Conservation (phyloP, 2,888 invertebrate genomes). For the Capitulum mitella region DNA sequence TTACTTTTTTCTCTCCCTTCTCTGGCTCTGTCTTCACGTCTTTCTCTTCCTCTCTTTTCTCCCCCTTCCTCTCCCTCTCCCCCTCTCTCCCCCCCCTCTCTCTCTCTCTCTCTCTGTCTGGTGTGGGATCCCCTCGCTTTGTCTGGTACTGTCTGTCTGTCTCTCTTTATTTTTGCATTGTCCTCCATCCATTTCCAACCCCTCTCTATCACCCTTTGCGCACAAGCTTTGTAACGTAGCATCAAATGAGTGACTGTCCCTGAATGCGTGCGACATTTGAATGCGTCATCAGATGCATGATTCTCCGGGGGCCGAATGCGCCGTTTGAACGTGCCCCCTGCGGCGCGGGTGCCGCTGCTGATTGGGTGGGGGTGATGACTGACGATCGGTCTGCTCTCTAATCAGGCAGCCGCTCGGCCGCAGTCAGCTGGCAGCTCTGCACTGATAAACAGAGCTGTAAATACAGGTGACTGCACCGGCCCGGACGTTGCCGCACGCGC, state of each 20-base stretch:
- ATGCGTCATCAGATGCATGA: neutral
- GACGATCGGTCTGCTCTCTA: neutral
- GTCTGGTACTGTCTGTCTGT: neutral
- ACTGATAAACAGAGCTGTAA: neutral
- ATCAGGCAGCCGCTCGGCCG: neutral
- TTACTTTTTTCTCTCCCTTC: neutral
- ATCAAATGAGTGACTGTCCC: neutral
- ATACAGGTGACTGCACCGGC: neutral
- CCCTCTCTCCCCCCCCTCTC: neutral
- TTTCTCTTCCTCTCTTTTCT: neutral
- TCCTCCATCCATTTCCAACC: neutral
- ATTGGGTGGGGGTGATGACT: neutral
- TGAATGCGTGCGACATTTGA: neutral
- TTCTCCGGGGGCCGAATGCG: neutral
- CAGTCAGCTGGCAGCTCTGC: neutral
- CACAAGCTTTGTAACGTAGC: conserved; percentile 5
- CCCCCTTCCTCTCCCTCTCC: neutral
- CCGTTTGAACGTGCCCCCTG: neutral
- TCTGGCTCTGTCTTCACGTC: neutral
- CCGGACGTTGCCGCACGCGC: neutral
- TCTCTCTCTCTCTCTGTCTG: neutral
- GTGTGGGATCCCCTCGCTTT: no score
- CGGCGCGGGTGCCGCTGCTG: neutral
- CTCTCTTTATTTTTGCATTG: neutral
- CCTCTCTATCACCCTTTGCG: neutral